Evolutionary conservation across 2,113 vertebrate species (phyloP).

Genomic region (Ammodytes marinus): DNA sequence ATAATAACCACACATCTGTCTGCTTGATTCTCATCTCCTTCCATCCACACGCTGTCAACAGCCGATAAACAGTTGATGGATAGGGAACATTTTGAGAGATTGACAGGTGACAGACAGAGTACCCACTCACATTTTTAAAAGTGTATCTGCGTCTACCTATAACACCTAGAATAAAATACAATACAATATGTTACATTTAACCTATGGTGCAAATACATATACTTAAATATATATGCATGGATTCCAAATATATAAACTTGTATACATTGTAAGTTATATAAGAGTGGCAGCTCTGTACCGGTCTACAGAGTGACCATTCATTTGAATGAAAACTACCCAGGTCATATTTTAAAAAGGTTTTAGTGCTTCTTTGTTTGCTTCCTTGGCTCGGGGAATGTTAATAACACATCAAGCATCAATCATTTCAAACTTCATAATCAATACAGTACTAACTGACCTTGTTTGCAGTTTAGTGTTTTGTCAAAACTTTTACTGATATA

Average conservation of each 20-base stretch:
- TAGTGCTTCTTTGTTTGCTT: no score
- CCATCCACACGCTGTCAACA: constrained; percentile 58
- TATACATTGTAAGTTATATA: background rate
- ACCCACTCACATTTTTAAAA: constrained; percentile 30
- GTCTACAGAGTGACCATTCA: no score
- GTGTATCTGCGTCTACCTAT: background rate
- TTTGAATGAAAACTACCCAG: no score
- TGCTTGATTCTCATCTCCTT: constrained; percentile 58
- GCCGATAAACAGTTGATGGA: constrained; percentile 61
- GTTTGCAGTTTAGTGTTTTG: background rate
- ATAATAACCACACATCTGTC: constrained; percentile 72
- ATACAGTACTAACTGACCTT: background rate
- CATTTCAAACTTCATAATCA: background rate
- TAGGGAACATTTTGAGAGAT: constrained; percentile 55
- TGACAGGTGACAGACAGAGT: constrained; percentile 60
- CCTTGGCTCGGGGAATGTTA: background rate
- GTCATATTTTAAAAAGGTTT: no score
- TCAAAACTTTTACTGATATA: background rate
- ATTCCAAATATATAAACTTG: background rate
- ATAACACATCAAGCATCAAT: background rate
- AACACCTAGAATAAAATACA: background rate
- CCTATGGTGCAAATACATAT: background rate
- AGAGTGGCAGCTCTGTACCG: background rate
- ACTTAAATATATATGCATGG: background rate
- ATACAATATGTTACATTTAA: background rate